Base-by-base conservation (phyloP, 92 coral and sea anemone species). In the Paragorgia papillata region DNA sequence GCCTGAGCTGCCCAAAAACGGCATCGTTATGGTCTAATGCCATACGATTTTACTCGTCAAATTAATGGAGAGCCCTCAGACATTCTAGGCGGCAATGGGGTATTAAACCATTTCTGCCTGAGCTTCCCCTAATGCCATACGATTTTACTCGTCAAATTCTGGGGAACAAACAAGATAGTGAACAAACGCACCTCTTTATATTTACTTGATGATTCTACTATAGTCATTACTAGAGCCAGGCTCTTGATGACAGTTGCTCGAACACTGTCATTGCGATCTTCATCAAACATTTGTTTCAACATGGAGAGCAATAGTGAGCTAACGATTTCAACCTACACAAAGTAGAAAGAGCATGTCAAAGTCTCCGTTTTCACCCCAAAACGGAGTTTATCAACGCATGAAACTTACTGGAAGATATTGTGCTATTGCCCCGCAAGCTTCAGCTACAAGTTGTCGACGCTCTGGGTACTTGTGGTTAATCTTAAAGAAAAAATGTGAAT, bases 161-260 rank as follows among this genome's bases (percentile, higher is more conserved):
- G n/a, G n/a, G n/a, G n/a, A n/a, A n/a, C n/a, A n/a, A n/a, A n/a
- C n/a, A n/a, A n/a, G 43, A 37, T 37, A 37, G 43, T 37, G 4
- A 10, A 37, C 25, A 37, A 28, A 17, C 87, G 57, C 48, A 93
- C 97, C 88, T 93, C 97, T 57, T 90, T 92, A 62, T 90, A 93
- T 80, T 93, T 93, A 73, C 89, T 89, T 31, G 84, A 75, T n/a
- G 88, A 85, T 65, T 79, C 90, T 57, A 93, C 91, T 50, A 85
- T 89, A 14, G 88, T 88, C 71, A 93, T 80, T 28, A 93, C 87
- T 75, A 90, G 90, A 63, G 90, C 97, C 88, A 93, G 84, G 81
- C 97, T 90, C 89, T 90, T 89, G 18, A 96, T 90, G 27, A 88
- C 96, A 9, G 97, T 92, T 66, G 91, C 97, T 17, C 97, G 97